Percentiles rank a stretch among this genome's conserved stretches.
Conservation (phyloP, 1,140 invertebrate species). For the Lasioglossum baleicum region DNA sequence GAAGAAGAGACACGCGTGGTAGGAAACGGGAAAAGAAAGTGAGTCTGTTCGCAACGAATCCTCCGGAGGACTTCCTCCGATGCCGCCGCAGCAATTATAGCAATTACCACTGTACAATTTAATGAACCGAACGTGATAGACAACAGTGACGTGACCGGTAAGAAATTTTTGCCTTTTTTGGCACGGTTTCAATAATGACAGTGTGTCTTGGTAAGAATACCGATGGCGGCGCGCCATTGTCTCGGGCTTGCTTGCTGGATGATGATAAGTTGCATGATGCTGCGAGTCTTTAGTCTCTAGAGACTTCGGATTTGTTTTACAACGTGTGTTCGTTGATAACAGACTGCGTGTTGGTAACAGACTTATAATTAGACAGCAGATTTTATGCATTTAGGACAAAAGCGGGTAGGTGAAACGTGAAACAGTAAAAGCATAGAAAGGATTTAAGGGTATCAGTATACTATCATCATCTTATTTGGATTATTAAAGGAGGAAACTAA, state of each 20-base stretch:
- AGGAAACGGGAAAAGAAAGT: constrained; percentile 30
- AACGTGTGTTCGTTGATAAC: too few species aligned
- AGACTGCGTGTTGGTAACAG: too few species aligned
- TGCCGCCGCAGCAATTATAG: neutral
- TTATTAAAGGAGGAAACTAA: too few species aligned
- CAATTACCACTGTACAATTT: neutral
- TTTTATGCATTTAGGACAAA: too few species aligned
- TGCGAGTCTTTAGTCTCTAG: neutral
- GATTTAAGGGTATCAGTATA: too few species aligned
- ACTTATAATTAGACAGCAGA: too few species aligned
- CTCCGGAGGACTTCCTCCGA: constrained; percentile 6
- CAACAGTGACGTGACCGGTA: neutral
- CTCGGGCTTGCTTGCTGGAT: too few species aligned
- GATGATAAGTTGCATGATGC: too few species aligned
- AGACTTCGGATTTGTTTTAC: neutral
- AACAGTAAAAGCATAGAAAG: too few species aligned
- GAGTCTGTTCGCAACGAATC: neutral
- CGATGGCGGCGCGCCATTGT: neutral
- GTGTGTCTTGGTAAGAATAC: neutral
- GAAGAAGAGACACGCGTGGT: constrained; percentile 5
- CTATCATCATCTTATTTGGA: too few species aligned
- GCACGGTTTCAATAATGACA: neutral
- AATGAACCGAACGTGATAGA: neutral
- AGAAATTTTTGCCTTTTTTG: neutral
- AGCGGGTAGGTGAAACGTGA: too few species aligned